These are phyloP conservation scores for Argyrosomus japonicus DNA, from an alignment of 2,113 vertebrate species.

Conservation along the genomic window DNA sequence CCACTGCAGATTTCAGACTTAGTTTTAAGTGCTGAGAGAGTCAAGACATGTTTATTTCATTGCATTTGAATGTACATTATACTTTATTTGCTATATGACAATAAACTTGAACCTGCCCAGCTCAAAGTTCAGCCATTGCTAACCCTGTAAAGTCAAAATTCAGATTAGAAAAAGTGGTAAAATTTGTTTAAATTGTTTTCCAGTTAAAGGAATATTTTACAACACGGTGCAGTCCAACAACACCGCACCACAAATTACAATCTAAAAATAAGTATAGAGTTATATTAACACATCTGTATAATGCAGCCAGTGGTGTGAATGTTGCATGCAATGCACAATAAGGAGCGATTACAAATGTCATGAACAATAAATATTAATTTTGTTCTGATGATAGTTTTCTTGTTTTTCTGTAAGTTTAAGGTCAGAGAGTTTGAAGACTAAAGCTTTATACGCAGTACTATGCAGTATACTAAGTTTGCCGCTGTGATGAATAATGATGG, in stretches of 20 bases:
- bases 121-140: background rate
- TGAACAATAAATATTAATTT: background rate
- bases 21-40: too few species aligned
- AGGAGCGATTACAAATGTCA: background rate
- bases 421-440: background rate
- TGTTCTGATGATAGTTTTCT: background rate
- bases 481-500: conserved; percentile 2
- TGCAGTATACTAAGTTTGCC: background rate
- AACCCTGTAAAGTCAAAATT: too few species aligned
- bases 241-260: background rate
- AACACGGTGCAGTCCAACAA: background rate
- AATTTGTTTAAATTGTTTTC: background rate
- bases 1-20: background rate
- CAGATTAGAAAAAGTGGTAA: background rate
- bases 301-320: too few species aligned
- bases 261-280: background rate
- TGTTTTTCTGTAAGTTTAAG: background rate
- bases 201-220: background rate
- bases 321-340: background rate
- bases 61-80: too few species aligned
- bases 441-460: background rate
- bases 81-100: too few species aligned
- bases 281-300: background rate
- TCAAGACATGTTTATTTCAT: too few species aligned
- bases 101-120: background rate